Base-by-base conservation (phyloP, 2,797 vertebrate genomes). In the Pelodytes ibericus region DNA sequence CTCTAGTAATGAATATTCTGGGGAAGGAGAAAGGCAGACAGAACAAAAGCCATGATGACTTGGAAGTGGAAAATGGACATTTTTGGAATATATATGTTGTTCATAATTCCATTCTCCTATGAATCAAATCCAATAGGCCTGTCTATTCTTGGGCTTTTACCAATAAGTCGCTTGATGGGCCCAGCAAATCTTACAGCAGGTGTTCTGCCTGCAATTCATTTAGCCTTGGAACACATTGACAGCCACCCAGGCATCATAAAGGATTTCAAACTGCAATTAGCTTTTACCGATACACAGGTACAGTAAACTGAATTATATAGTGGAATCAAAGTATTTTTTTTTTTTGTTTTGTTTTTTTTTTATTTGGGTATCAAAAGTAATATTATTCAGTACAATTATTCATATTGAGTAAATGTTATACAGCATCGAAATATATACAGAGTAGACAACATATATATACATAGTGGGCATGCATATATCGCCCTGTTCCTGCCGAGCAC, bases 221-320 rank as follows among this genome's bases (percentile, higher is more conserved):
- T 90, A 77, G 88, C 85, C 53, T 72, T 88, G 84, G 84, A 85
- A 63, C 86, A 89, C 62, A 82, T 88, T 59, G 63, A 71, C 73
- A 87, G 72, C 49, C 84, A 85, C 15, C 83, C 74, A 0, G 84
- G 82, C 81, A 83, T 87, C 49, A 3, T 90, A 79, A 87, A 82
- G 85, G 83, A 85, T 79, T 88, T 86, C 49, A 83, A 85, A 22
- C 84, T 90, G 22, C 83, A 88, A 47, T 68, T 89, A 41, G 70
- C 81, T n/a, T 86, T 89, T 78, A 83, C 82, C 0, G 86, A 89
- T 75, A 86, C 86, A 0, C 87, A 90, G 89, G 87, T 87, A 89
- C 82, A 84, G 44, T 57, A 56, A 65, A 44, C 41, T n/a, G 44
- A 25, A 11, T 8, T 44, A 44, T 44, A 3, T 44, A 44, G 10